A percentile compares a stretch with the other conserved stretches of the same genome.
Evolutionary conservation across 2,113 vertebrate genomes (phyloP).

Genomic region (Pachyramphus minor): DNA sequence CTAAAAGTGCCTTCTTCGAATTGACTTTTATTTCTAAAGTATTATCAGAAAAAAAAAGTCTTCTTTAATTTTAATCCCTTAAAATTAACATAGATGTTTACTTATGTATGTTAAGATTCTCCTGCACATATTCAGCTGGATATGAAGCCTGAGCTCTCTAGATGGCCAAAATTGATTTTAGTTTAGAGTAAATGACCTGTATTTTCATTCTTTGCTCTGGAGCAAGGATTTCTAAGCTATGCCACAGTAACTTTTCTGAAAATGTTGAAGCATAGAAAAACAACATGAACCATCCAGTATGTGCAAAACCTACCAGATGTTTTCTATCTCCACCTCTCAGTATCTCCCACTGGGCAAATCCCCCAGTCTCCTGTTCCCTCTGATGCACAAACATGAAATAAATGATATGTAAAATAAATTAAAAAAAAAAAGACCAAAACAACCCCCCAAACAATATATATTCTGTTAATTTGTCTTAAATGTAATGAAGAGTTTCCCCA

Average conservation of each 20-base stretch:
- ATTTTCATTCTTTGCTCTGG: neutral
- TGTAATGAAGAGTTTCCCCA: neutral
- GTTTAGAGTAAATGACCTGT: neutral
- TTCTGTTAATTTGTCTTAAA: neutral
- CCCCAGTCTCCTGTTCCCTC: neutral
- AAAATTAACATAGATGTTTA: neutral
- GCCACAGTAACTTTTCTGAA: neutral
- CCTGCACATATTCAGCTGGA: neutral
- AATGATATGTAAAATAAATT: neutral
- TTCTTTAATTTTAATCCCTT: neutral
- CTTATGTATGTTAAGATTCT: neutral
- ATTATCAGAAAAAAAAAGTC: neutral
- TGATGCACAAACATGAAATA: neutral
- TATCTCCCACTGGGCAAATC: neutral
- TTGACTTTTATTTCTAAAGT: neutral
- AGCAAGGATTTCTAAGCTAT: neutral
- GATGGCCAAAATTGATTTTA: neutral
- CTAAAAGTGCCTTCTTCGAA: neutral
- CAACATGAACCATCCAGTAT: neutral
- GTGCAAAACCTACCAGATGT: neutral
- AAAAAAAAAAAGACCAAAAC: accelerated
- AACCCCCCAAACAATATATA: neutral
- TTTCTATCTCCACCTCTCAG: neutral
- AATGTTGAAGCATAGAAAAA: neutral
- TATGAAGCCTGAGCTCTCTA: neutral